Base-by-base conservation (phyloP, 2,888 invertebrate genomes). In the Cheilosia impressa region DNA sequence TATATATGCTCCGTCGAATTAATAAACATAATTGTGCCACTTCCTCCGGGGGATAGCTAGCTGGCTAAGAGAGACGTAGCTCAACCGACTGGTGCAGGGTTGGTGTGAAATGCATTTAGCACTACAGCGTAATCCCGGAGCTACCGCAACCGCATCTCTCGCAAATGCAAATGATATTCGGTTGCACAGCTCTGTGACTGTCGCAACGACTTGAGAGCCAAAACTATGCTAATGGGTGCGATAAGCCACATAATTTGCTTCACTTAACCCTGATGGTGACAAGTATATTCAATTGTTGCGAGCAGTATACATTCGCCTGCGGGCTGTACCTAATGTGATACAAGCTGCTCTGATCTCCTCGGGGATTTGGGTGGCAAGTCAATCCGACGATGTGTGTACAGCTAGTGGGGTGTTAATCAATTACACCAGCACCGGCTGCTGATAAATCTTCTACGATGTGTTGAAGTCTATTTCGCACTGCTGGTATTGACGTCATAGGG, bases 71-170 rank as follows among this genome's bases (percentile, higher is more conserved):
- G 4, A 38, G 22, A 17, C 45, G 3, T 9, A 27, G 34, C n/a
- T 38, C 34, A 17, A 13, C 38, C 47, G 9, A 6, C 4, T 4
- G 13, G 34, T 7, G 41, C 22, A 9, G 19, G 43, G 43, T 4
- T 71, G 43, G 52, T 58, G 63, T 52, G 78, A 72, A 79, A 65
- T 72, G 65, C 65, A 79, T 72, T 72, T 65, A 72, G 65, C 58
- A 65, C 63, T 34, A 45, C 24, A 34, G 52, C 63, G 52, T 79
- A 79, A 72, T 79, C 63, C 68, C 22, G n/a, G 31, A 52, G 50
- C 50, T n/a, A 45, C 63, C 71, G 41, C 71, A 71, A 63, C 63
- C 63, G 57, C 57, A 79, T 58, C 7, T 58, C 17, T 9, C 52
- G 34, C 47, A 63, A 78, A 65, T 72, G 71, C 72, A 78, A 72